These are phyloP conservation scores for Galeruca laticollis DNA, from an alignment of 2,888 invertebrate genomes.

Conservation along the genomic window DNA sequence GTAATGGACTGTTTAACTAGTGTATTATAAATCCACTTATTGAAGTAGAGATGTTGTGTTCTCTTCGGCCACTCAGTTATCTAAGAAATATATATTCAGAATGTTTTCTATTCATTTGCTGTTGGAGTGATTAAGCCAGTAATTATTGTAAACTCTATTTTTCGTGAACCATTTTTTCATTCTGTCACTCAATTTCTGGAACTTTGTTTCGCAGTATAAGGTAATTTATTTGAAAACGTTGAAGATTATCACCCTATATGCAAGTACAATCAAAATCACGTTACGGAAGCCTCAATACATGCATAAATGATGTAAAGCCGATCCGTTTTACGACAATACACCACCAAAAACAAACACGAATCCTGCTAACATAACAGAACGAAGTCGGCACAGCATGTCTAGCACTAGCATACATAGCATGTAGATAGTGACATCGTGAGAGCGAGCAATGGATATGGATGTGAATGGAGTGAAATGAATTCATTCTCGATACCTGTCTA, in stretches of 20 bases:
- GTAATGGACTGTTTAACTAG: too few relatives aligned
- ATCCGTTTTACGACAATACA: conserved; percentile 18
- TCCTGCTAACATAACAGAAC: conserved; percentile 8
- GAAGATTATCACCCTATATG: neutral
- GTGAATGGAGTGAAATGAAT: conserved; percentile 1
- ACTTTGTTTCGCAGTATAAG: too few relatives aligned
- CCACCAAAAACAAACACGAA: conserved; percentile 19
- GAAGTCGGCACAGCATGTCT: conserved; percentile 16
- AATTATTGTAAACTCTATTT: too few relatives aligned
- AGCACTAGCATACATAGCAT: conserved; percentile 11
- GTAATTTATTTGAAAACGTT: too few relatives aligned
- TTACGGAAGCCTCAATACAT: conserved; percentile 19
- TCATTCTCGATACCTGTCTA: neutral
- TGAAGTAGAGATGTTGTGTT: too few relatives aligned
- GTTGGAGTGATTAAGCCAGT: too few relatives aligned
- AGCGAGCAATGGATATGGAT: conserved; percentile 9
- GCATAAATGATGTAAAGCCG: conserved; percentile 16
- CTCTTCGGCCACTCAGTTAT: too few relatives aligned
- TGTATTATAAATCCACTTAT: too few relatives aligned
- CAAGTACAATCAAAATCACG: conserved; percentile 17
- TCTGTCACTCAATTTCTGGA: too few relatives aligned
- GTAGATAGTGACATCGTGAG: conserved; percentile 16
- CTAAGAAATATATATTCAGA: too few relatives aligned
- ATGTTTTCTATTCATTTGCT: too few relatives aligned
- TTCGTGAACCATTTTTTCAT: too few relatives aligned